Base-by-base conservation (phyloP, 2,888 invertebrate genomes). In the Pteria penguin region DNA sequence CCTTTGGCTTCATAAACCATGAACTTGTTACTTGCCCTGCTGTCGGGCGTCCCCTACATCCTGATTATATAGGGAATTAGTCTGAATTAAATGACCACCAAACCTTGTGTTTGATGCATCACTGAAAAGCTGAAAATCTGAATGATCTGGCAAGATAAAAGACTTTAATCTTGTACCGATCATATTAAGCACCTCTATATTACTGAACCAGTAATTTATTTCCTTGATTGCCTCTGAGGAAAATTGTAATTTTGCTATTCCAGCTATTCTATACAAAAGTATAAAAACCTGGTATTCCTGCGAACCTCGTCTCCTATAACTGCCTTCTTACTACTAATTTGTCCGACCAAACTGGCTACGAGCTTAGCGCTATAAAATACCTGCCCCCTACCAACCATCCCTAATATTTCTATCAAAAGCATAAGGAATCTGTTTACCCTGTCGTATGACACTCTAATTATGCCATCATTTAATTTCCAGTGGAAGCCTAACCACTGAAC, bases 181-280 rank as follows among this genome's bases (percentile, higher is more conserved):
- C n/a, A 60, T 11, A 58, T 61, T 24, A 18, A 65, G 26, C 14
- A 3, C 14, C 5, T 31, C 45, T 11, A 72, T 26, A 36, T 33
- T 63, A 32, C 63, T 29, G 31, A 8, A 5, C 72, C 72, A 76
- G 45, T 63, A 68, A 22, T 5, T 27, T 18, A 69, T 14, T n/a
- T 70, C 63, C 18, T 4, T 18, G 22, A 29, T 45, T 27, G 75
- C 69, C 31, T 70, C 29, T 31, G 22, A 31, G 29, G 55, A 60
- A 11, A 63, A 27, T 2, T 68, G 14, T 61, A 52, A 27, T 65
- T 62, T 65, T 69, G 69, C 27, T 72, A 72, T 4, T 62, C 76
- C 57, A 67, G 31, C 2, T 29, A 3, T 4, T 66, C 58, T 27
- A 72, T 67, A 72, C 71, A 76, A 18, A 36, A 65, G 31, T 67